Conservation (phyloP, 2,888 invertebrate genomes). For the Mylabris sibirica region DNA sequence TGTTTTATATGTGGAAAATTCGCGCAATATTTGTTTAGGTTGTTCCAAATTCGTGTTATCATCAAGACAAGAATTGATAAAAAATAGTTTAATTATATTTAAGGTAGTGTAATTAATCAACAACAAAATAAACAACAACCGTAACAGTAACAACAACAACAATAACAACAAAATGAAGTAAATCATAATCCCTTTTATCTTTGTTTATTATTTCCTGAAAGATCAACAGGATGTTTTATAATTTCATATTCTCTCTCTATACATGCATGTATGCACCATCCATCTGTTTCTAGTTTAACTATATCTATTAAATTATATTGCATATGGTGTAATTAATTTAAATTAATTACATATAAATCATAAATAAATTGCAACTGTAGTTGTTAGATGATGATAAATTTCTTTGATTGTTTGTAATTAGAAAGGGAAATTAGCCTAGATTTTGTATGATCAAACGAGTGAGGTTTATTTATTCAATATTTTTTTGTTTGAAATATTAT, state of each 20-base stretch:
- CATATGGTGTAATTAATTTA: conserved; percentile 3
- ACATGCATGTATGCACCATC: not conserved
- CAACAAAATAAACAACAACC: conserved; percentile 6
- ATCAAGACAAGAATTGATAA: not conserved
- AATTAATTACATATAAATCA: conserved; percentile 7
- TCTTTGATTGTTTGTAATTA: not conserved
- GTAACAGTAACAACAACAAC: not conserved
- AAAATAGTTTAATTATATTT: not conserved
- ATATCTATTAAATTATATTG: not conserved
- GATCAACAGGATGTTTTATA: conserved; percentile 46
- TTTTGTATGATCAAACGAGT: conserved; percentile 1
- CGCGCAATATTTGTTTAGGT: conserved; percentile 1
- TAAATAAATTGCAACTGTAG: not conserved
- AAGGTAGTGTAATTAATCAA: not conserved
- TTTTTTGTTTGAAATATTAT: not conserved
- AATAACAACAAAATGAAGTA: not conserved
- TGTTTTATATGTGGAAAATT: not conserved
- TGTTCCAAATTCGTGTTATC: not conserved
- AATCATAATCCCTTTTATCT: conserved; percentile 45
- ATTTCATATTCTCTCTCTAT: conserved; percentile 15
- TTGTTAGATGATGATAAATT: conserved; percentile 1
- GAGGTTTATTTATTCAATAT: not conserved
- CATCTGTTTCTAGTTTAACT: not conserved
- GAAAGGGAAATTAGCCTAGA: not conserved
- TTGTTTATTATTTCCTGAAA: conserved; percentile 42